Evolutionary conservation across 2,888 invertebrate genomes (phyloP).

Genomic region (Polyploca ridens): DNA sequence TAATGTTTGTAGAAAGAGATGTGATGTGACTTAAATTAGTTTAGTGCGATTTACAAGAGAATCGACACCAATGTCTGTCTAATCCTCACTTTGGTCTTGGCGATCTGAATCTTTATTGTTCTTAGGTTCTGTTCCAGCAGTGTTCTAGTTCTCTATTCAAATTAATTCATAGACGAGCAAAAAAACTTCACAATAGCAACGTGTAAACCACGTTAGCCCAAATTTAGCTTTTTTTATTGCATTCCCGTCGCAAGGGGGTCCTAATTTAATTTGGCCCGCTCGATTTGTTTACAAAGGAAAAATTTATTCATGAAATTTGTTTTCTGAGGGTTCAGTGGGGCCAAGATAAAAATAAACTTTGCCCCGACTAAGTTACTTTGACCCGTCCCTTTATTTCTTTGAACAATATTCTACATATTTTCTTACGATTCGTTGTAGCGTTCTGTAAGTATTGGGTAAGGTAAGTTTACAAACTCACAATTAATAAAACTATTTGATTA

Average conservation of each 20-base stretch:
- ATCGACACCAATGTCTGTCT: too few species aligned
- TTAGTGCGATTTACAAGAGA: too few species aligned
- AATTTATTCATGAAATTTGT: slow-evolving; percentile 84
- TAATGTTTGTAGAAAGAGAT: too few species aligned
- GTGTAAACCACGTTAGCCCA: slow-evolving; percentile 42
- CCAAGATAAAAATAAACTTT: slow-evolving; percentile 73
- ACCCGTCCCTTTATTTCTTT: slow-evolving; percentile 48
- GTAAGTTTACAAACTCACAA: slow-evolving; percentile 1
- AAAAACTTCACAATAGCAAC: slow-evolving; percentile 18
- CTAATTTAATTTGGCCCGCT: slow-evolving; percentile 79
- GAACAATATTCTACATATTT: slow-evolving; percentile 57
- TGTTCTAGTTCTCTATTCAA: not conserved
- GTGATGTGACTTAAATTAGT: too few species aligned
- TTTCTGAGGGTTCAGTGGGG: slow-evolving; percentile 64
- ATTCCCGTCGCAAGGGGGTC: slow-evolving; percentile 63
- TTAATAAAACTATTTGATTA: not conserved
- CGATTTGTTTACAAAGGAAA: slow-evolving; percentile 84
- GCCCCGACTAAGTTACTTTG: slow-evolving; percentile 65
- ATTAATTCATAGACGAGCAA: not conserved
- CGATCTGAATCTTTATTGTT: too few species aligned
- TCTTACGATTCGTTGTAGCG: slow-evolving; percentile 35
- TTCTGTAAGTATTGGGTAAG: slow-evolving; percentile 25
- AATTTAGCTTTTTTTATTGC: slow-evolving; percentile 64
- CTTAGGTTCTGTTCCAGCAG: too few species aligned
- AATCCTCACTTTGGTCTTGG: too few species aligned